Conservation (phyloP, 2,113 vertebrate genomes). For the Aix galericulata region DNA sequence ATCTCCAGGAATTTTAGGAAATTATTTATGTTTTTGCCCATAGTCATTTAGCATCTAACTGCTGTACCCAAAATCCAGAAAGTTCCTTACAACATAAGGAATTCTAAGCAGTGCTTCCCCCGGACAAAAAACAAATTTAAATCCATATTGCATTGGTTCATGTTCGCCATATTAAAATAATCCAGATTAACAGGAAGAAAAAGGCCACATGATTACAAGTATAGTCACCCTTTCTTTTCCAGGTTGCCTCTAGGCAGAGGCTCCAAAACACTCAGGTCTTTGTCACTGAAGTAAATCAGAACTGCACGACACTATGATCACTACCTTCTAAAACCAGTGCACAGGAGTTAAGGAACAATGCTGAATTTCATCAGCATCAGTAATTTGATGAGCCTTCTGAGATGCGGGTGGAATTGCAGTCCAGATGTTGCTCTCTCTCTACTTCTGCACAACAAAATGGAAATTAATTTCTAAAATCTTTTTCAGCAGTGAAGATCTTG, state of each 20-base stretch:
- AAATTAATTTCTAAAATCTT: not conserved
- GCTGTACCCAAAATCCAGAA: not conserved
- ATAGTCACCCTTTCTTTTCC: not conserved
- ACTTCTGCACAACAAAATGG: not conserved
- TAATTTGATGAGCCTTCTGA: not conserved
- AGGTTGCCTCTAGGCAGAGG: not conserved
- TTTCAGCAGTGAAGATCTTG: not conserved
- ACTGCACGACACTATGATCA: not conserved
- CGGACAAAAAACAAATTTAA: slow-evolving; percentile 7
- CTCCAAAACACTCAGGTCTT: not conserved
- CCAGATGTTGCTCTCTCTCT: not conserved
- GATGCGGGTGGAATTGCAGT: not conserved
- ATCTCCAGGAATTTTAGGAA: slow-evolving; percentile 18
- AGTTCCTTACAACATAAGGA: slow-evolving; percentile 20
- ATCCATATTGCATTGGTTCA: not conserved
- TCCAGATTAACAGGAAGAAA: not conserved
- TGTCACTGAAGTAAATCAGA: not conserved
- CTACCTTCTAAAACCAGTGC: not conserved
- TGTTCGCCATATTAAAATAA: not conserved
- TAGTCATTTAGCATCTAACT: slow-evolving; percentile 11
- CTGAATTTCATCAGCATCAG: not conserved
- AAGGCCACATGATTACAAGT: not conserved
- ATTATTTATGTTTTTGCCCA: slow-evolving; percentile 15
- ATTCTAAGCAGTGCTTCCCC: slow-evolving; percentile 33
- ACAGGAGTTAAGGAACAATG: not conserved